Evolutionary conservation across 1,140 invertebrate genomes (phyloP).

Genomic region (Psix sp.): DNA sequence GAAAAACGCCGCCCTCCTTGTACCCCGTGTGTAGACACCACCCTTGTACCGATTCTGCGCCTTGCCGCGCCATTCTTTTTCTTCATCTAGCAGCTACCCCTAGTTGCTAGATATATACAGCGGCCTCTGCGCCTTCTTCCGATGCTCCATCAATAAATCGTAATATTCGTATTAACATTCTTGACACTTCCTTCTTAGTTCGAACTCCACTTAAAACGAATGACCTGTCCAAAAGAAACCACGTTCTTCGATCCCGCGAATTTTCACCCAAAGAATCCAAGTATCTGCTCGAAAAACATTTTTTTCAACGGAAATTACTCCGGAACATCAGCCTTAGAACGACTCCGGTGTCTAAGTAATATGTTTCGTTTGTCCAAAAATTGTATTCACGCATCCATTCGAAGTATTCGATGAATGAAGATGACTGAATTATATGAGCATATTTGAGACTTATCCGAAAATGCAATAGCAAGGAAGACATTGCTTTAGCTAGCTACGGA

Average conservation of each 20-base stretch:
- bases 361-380: too few species aligned
- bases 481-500: constrained; percentile 37
- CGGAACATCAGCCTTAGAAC: too few species aligned
- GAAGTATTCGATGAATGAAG: constrained; percentile 34
- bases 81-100: constrained; percentile 64
- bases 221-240: constrained; percentile 59
- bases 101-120: constrained; percentile 53
- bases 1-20: constrained; percentile 74
- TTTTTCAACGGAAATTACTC: too few species aligned
- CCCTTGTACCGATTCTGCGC: constrained; percentile 61
- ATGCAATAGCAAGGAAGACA: constrained; percentile 60
- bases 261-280: constrained; percentile 30
- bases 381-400: constrained; percentile 17
- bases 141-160: constrained; percentile 75
- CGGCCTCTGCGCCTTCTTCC: constrained; percentile 61
- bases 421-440: constrained; percentile 59
- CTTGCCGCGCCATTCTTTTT: constrained; percentile 66
- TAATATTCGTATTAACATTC: constrained; percentile 77
- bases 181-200: constrained; percentile 71
- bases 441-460: constrained; percentile 61
- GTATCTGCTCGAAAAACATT: constrained; percentile 1
- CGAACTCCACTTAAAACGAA: constrained; percentile 63
- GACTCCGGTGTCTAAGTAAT: too few species aligned
- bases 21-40: constrained; percentile 60
- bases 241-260: constrained; percentile 29